phyloP scores from a whole-genome alignment of 2,888 invertebrate species.

The Arctia plantaginis region DNA sequence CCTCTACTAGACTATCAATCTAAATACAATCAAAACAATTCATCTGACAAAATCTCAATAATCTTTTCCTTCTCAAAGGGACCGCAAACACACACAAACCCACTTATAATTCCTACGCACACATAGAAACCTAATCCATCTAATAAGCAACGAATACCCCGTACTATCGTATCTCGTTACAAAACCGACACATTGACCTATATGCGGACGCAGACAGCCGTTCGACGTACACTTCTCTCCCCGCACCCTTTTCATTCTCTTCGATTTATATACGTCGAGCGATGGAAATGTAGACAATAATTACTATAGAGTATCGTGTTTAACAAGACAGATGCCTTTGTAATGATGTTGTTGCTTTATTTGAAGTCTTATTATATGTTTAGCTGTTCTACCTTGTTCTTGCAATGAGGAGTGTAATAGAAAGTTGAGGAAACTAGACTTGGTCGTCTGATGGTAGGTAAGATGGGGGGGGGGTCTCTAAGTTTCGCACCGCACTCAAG shows the following conservation, averaged over 20 bases:
- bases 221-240: slow-evolving; percentile 40
- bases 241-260: background rate
- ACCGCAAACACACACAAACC: slow-evolving; percentile 13
- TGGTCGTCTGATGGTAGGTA: too few species aligned
- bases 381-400: background rate
- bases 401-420: too few species aligned
- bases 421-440: too few species aligned
- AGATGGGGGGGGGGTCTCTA: too few species aligned
- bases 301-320: slow-evolving; percentile 18
- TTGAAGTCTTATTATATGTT: slow-evolving; percentile 1
- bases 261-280: slow-evolving; percentile 10
- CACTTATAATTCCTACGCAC: slow-evolving; percentile 9
- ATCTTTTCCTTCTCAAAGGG: slow-evolving; percentile 15
- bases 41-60: slow-evolving; percentile 18
- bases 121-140: slow-evolving; percentile 36
- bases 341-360: slow-evolving; percentile 4
- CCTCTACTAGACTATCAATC: too few species aligned
- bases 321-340: slow-evolving; percentile 4
- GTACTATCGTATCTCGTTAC: slow-evolving; percentile 26
- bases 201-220: slow-evolving; percentile 37
- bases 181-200: slow-evolving; percentile 47
- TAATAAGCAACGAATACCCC: slow-evolving; percentile 38
- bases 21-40: slow-evolving; percentile 9
- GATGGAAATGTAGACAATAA: slow-evolving; percentile 28
- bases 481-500: too few species aligned